A percentile compares a stretch with the other conserved stretches of the same genome.
Conservation (phyloP, 1,140 invertebrate species). For the Caenorhabditis tropicalis region DNA sequence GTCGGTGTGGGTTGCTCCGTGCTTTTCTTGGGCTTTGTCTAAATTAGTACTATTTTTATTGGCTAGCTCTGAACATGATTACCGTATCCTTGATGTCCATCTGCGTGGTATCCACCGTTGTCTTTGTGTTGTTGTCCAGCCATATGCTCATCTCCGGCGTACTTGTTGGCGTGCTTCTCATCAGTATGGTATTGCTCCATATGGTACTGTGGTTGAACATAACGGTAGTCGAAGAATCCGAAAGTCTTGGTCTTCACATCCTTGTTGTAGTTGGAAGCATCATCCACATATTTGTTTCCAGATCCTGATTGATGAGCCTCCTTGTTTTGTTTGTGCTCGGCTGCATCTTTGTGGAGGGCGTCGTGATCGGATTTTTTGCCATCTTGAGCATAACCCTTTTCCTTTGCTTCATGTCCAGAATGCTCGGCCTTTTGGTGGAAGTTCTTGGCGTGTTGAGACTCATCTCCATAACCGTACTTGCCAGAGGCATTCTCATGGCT, state of each 20-base stretch:
- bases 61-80: background rate
- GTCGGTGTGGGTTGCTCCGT: constrained; percentile 16
- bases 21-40: constrained; percentile 50
- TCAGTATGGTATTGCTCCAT: constrained; percentile 57
- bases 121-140: constrained; percentile 49
- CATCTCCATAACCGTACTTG: constrained; percentile 17
- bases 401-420: constrained; percentile 1
- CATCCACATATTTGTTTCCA: constrained; percentile 18
- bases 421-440: constrained; percentile 23
- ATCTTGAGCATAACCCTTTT: constrained; percentile 15
- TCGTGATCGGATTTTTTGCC: constrained; percentile 8
- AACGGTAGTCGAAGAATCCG: constrained; percentile 60
- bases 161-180: constrained; percentile 60
- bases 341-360: constrained; percentile 24
- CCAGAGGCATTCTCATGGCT: constrained; percentile 31
- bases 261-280: constrained; percentile 34
- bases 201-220: constrained; percentile 58
- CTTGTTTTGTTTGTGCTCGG: constrained; percentile 35
- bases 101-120: constrained; percentile 47
- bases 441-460: constrained; percentile 24
- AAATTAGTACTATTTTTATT: background rate
- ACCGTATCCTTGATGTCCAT: constrained; percentile 53
- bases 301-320: constrained; percentile 30
- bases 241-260: constrained; percentile 56
- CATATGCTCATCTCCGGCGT: constrained; percentile 55